phyloP scores from a whole-genome alignment of 2,797 vertebrate genomes.

The Leuciscus waleckii region DNA sequence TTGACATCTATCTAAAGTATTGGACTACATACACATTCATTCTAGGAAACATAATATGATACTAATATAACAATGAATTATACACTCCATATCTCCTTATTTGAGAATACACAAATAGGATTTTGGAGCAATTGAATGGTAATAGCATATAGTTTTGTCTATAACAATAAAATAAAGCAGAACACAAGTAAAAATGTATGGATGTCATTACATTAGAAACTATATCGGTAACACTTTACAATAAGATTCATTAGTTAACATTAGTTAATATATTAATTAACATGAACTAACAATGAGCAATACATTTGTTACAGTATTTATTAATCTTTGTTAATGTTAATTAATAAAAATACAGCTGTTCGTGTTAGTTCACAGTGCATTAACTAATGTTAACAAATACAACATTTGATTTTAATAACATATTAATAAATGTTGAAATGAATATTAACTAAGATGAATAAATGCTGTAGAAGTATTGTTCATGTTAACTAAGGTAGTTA shows the following conservation, averaged over 20 bases:
- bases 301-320: too few relatives aligned
- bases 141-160: neutral
- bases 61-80: slow-evolving; percentile 17
- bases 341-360: too few relatives aligned
- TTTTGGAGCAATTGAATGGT: neutral
- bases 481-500: neutral
- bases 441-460: neutral
- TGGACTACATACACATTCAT: slow-evolving; percentile 10
- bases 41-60: slow-evolving; percentile 21
- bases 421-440: neutral
- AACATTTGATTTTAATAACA: neutral
- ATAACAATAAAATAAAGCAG: neutral
- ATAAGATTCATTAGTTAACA: too few relatives aligned
- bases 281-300: too few relatives aligned
- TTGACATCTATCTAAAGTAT: neutral
- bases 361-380: neutral
- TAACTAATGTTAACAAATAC: neutral
- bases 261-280: too few relatives aligned
- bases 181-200: neutral
- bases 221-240: neutral
- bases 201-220: neutral
- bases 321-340: neutral
- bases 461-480: too few relatives aligned
- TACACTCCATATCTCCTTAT: slow-evolving; percentile 30
- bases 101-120: neutral